These are phyloP conservation scores for Coilia nasus DNA, from an alignment of 2,797 vertebrate species.

Conservation along the genomic window DNA sequence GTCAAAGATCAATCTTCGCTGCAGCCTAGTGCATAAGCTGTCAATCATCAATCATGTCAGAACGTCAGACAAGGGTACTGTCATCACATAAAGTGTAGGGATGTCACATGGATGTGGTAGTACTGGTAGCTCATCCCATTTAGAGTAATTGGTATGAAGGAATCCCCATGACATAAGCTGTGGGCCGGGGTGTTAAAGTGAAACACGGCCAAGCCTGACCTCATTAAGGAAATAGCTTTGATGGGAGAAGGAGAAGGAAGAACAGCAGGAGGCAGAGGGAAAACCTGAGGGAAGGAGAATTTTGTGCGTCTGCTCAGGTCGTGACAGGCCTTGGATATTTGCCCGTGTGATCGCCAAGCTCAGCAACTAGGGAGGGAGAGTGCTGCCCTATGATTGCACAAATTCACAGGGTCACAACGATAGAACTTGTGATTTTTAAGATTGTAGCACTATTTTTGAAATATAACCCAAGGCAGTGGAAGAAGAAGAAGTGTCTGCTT, in stretches of 20 bases:
- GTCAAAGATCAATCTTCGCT: slow-evolving; percentile 5
- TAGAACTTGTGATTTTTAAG: background rate
- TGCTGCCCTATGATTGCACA: slow-evolving; percentile 18
- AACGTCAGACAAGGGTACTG: background rate
- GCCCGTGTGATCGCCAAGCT: background rate
- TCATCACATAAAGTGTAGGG: background rate
- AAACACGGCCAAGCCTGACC: background rate
- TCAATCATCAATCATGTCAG: background rate
- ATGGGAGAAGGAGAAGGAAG: background rate
- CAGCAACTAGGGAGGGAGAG: background rate
- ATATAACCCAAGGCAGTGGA: background rate
- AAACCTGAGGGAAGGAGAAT: background rate
- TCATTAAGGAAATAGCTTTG: slow-evolving; percentile 21
- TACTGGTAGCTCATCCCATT: slow-evolving; percentile 1
- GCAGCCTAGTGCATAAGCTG: background rate
- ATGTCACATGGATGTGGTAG: slow-evolving; percentile 12
- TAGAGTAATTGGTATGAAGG: slow-evolving; percentile 22
- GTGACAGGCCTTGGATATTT: background rate
- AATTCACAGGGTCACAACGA: slow-evolving; percentile 2
- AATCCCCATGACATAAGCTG: background rate
- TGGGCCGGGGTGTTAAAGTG: background rate
- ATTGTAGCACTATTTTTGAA: background rate
- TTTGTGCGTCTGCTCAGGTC: background rate
- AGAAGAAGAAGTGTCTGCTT: background rate
- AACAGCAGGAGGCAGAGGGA: background rate